Percentiles rank a stretch among this genome's conserved stretches.
Conservation (phyloP, 1,140 invertebrate species). For the Stegodyphus dumicola region DNA sequence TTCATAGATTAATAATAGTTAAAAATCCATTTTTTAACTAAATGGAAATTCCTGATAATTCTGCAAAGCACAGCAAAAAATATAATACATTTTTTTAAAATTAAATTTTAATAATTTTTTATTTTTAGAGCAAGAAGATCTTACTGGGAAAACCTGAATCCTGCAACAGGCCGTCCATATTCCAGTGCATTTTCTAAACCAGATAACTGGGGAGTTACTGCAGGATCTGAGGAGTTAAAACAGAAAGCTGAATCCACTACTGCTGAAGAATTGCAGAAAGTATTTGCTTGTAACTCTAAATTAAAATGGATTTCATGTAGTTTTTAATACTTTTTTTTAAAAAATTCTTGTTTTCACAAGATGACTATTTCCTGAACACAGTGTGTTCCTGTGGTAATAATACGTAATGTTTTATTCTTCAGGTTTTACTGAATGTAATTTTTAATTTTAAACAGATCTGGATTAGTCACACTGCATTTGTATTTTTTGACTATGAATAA, state of each 20-base stretch:
- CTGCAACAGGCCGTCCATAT: constrained; percentile 67
- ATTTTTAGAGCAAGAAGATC: constrained; percentile 65
- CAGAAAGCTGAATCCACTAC: constrained; percentile 65
- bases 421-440: no score
- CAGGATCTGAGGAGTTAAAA: constrained; percentile 64
- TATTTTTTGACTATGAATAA: no score
- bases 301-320: neutral
- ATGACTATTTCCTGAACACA: no score
- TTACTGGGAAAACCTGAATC: constrained; percentile 69
- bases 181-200: constrained; percentile 66
- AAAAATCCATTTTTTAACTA: no score
- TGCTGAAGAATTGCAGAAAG: constrained; percentile 63
- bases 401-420: no score
- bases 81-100: neutral
- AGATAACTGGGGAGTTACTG: constrained; percentile 68
- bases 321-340: no score
- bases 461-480: no score
- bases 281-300: constrained; percentile 2
- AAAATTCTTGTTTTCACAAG: no score
- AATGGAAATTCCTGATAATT: no score
- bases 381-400: no score
- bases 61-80: neutral
- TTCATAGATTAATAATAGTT: no score
- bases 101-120: neutral
- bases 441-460: no score